Evolutionary conservation across 1,140 invertebrate species (phyloP).

Genomic region (Trichonephila clavipes): DNA sequence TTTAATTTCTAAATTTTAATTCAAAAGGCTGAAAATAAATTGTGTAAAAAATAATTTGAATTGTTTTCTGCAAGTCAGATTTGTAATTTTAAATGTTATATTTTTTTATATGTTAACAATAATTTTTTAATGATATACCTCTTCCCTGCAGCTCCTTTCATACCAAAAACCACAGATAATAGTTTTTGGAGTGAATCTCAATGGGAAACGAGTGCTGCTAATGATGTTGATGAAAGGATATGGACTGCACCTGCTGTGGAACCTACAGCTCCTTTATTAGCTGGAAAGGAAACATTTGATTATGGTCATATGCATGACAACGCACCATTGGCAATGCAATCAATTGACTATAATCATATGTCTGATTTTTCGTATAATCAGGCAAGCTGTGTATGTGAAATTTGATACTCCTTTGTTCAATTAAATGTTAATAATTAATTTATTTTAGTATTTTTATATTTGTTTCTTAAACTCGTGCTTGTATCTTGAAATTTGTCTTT

Average conservation of each 20-base stretch:
- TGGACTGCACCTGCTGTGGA: conserved; percentile 54
- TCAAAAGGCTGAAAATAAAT: too few relatives aligned
- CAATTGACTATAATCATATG: conserved; percentile 78
- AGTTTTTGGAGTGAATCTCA: conserved; percentile 62
- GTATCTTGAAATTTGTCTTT: too few relatives aligned
- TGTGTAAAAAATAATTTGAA: too few relatives aligned
- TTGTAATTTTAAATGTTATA: too few relatives aligned
- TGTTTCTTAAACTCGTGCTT: too few relatives aligned
- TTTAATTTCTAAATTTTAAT: too few relatives aligned
- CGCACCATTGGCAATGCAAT: conserved; percentile 74
- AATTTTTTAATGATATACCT: background rate
- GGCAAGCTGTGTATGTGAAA: conserved; percentile 46
- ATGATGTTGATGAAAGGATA: conserved; percentile 61
- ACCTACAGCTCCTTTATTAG: conserved; percentile 80
- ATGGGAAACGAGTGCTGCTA: conserved; percentile 35
- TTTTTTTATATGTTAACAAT: background rate
- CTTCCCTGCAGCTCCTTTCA: background rate
- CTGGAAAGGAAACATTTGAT: conserved; percentile 76
- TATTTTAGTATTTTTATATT: too few relatives aligned
- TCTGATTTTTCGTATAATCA: conserved; percentile 77
- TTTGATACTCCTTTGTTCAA: too few relatives aligned
- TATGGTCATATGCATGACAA: conserved; percentile 77
- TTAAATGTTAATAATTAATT: too few relatives aligned
- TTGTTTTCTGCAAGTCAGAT: too few relatives aligned
- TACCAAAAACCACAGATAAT: conserved; percentile 31